Evolutionary conservation across 1,140 invertebrate species (phyloP).

Genomic region (Drosophila leontia): DNA sequence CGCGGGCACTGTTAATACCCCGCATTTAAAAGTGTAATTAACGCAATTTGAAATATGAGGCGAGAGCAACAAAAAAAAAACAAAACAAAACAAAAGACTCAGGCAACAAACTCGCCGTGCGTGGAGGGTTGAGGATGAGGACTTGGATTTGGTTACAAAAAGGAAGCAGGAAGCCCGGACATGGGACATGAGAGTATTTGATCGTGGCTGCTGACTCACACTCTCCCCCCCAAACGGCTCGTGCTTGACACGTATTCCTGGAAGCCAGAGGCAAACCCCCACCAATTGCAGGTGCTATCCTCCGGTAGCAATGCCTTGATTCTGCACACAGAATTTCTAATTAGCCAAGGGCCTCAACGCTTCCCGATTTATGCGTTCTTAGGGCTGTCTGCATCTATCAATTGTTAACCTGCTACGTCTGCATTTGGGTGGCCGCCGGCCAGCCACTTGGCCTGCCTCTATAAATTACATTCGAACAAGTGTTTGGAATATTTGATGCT

Average conservation of each 20-base stretch:
- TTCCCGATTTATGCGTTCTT: slow-evolving; percentile 69
- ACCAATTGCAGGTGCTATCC: not conserved
- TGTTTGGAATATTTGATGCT: slow-evolving; percentile 66
- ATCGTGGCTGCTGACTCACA: slow-evolving; percentile 62
- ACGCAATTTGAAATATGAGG: slow-evolving; percentile 77
- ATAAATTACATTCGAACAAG: slow-evolving; percentile 69
- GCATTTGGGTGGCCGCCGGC: slow-evolving; percentile 69
- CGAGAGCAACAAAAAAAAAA: slow-evolving; percentile 38
- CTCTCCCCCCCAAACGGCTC: slow-evolving; percentile 52
- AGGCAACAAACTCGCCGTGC: slow-evolving; percentile 63
- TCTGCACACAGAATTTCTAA: slow-evolving; percentile 75
- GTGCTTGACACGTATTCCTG: slow-evolving; percentile 58
- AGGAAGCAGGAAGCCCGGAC: slow-evolving; percentile 75
- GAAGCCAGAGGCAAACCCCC: slow-evolving; percentile 3
- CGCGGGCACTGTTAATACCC: slow-evolving; percentile 72
- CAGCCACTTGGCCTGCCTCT: slow-evolving; percentile 53
- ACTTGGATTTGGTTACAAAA: slow-evolving; percentile 22
- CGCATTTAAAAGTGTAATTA: slow-evolving; percentile 82
- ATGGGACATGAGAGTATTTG: slow-evolving; percentile 69
- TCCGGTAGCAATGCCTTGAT: slow-evolving; percentile 49
- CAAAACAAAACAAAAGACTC: slow-evolving; percentile 77
- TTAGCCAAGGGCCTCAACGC: slow-evolving; percentile 43
- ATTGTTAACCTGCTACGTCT: slow-evolving; percentile 53
- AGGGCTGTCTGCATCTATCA: slow-evolving; percentile 66
- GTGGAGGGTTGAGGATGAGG: not conserved